phyloP scores from a whole-genome alignment of 2,888 invertebrate genomes.

The Rapana venosa region DNA sequence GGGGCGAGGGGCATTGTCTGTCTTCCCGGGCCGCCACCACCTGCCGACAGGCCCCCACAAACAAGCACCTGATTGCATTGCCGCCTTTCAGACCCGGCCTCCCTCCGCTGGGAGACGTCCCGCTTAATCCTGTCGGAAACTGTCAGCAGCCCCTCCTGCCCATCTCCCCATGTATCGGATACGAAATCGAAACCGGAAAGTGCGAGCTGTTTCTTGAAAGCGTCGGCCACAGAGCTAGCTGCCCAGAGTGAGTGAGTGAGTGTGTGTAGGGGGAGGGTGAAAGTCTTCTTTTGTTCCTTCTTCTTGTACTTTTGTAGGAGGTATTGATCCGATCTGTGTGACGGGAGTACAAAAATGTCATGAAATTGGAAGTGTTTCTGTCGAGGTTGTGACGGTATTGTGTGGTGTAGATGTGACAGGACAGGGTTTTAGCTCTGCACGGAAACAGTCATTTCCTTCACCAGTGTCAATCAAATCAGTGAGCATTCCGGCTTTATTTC shows the following conservation, averaged over 20 bases:
- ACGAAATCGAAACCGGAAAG: not conserved
- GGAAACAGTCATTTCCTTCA: too few relatives aligned
- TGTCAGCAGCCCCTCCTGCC: not conserved
- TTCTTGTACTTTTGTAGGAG: not conserved
- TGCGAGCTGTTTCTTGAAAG: not conserved
- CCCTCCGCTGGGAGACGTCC: conserved; percentile 9
- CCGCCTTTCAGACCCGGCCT: not conserved
- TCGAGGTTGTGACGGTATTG: too few relatives aligned
- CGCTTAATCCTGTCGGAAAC: conserved; percentile 9
- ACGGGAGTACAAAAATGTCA: not conserved
- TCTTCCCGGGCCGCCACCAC: conserved; percentile 19
- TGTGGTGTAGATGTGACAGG: too few relatives aligned
- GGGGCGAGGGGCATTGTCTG: not conserved
- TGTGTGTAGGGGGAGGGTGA: too few relatives aligned
- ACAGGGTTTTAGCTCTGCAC: too few relatives aligned
- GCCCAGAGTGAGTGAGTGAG: not conserved
- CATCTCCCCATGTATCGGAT: not conserved
- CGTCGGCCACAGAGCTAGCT: not conserved
- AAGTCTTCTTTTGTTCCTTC: too few relatives aligned
- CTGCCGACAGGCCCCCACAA: conserved; percentile 16
- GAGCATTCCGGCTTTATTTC: too few relatives aligned
- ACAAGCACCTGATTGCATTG: conserved; percentile 26
- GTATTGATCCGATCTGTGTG: not conserved
- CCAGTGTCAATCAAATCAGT: too few relatives aligned
- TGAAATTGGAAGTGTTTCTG: not conserved